A percentile compares a stretch with the other conserved stretches of the same genome.
These are phyloP conservation scores for Maconellicoccus hirsutus DNA, from an alignment of 1,140 invertebrate genomes.

Conservation along the genomic window DNA sequence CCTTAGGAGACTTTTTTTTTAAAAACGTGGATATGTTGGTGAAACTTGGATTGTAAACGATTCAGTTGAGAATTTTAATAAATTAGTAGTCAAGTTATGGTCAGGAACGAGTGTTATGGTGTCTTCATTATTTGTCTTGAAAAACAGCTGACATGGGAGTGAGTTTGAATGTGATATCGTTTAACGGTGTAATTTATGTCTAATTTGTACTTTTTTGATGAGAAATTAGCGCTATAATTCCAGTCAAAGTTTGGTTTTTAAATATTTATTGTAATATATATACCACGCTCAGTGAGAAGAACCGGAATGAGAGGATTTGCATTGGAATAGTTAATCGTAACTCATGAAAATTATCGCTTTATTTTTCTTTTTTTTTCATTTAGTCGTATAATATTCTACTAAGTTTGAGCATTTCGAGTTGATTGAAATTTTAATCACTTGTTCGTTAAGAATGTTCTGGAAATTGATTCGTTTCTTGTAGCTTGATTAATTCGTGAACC, in stretches of 20 bases:
- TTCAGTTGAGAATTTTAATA: not conserved
- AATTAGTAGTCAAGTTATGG: not conserved
- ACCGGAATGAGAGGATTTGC: not conserved
- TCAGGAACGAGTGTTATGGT: not conserved
- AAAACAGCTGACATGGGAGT: not conserved
- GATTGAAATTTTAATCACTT: no score
- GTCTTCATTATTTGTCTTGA: not conserved
- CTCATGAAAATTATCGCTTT: not conserved
- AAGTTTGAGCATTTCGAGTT: not conserved
- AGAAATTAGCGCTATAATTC: conserved; percentile 4
- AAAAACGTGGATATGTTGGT: not conserved
- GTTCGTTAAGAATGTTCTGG: no score
- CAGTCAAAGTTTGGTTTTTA: not conserved
- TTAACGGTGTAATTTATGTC: not conserved
- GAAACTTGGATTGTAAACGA: not conserved
- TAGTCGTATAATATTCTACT: not conserved
- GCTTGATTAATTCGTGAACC: no score
- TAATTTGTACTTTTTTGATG: not conserved
- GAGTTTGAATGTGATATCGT: not conserved
- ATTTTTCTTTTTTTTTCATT: not conserved
- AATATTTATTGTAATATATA: not conserved
- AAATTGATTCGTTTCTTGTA: no score
- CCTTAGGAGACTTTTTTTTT: not conserved
- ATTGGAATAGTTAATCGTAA: not conserved
- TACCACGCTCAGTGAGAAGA: no score